Conservation (phyloP, 2,888 invertebrate genomes). For the Baronia brevicornis region DNA sequence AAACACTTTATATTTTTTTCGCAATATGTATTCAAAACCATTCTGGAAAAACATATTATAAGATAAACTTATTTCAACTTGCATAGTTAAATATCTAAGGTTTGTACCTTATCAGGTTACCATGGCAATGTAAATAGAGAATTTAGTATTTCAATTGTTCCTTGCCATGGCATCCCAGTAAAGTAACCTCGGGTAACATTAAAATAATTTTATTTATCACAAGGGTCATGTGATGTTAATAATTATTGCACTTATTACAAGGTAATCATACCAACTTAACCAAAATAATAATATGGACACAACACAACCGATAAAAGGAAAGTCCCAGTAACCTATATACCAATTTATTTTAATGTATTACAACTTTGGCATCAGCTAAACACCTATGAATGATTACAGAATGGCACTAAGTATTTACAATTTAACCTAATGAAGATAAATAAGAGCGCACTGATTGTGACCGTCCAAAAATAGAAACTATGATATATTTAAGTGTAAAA, state of each 20-base stretch:
- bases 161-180: no score
- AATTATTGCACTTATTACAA: conserved; percentile 12
- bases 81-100: no score
- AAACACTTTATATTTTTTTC: no score
- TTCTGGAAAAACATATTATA: no score
- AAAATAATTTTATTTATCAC: conserved; percentile 7
- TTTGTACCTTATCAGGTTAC: no score
- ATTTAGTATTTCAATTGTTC: no score
- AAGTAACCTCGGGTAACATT: no score
- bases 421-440: conserved; percentile 19
- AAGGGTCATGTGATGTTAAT: conserved; percentile 13
- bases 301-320: conserved; percentile 46
- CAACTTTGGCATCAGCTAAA: conserved; percentile 71
- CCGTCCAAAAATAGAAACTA: conserved; percentile 2
- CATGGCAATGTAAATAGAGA: no score
- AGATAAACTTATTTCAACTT: no score
- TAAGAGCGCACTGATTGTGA: conserved; percentile 8
- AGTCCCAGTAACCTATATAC: conserved; percentile 16
- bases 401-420: conserved; percentile 36
- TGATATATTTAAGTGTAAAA: conserved; percentile 2
- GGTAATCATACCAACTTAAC: not conserved
- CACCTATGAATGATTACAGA: conserved; percentile 29
- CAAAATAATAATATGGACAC: conserved; percentile 13
- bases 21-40: no score
- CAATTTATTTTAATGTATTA: conserved; percentile 32